phyloP scores from a whole-genome alignment of 2,888 invertebrate genomes.

The Acanthosoma haemorrhoidale region DNA sequence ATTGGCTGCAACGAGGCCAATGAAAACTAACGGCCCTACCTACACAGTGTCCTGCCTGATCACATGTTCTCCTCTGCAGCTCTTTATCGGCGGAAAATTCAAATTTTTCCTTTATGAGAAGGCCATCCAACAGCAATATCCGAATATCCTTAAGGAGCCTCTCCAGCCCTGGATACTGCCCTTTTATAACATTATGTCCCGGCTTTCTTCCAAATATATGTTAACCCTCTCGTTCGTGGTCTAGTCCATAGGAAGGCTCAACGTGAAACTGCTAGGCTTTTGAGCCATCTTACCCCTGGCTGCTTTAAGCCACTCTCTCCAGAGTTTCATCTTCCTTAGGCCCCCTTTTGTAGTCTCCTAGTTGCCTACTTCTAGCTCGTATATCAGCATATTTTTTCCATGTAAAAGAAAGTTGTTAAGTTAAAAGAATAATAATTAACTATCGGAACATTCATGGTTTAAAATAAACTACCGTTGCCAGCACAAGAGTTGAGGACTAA shows the following conservation, averaged over 20 bases:
- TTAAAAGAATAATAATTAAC: too few species aligned
- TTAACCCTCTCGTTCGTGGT: neutral
- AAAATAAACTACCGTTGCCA: too few species aligned
- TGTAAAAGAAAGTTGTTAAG: too few species aligned
- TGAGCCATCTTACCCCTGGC: too few species aligned
- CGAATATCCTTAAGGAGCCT: neutral
- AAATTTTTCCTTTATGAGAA: slow-evolving; percentile 1
- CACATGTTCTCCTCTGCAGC: neutral
- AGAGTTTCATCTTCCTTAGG: too few species aligned
- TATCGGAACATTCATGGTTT: too few species aligned
- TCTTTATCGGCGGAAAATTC: slow-evolving; percentile 5
- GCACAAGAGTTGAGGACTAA: too few species aligned
- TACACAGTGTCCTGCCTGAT: neutral
- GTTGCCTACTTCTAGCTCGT: too few species aligned
- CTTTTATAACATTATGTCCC: neutral
- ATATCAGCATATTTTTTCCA: too few species aligned
- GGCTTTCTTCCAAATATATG: neutral
- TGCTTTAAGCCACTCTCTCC: too few species aligned
- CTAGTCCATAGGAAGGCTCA: neutral
- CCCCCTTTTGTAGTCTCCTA: too few species aligned
- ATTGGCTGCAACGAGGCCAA: slow-evolving; percentile 16
- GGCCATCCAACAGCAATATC: neutral
- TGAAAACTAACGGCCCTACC: slow-evolving; percentile 18
- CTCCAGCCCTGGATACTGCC: neutral
- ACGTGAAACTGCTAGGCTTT: neutral